Base-by-base conservation (phyloP, 2,113 vertebrate species). In the Vulpes lagopus region DNA sequence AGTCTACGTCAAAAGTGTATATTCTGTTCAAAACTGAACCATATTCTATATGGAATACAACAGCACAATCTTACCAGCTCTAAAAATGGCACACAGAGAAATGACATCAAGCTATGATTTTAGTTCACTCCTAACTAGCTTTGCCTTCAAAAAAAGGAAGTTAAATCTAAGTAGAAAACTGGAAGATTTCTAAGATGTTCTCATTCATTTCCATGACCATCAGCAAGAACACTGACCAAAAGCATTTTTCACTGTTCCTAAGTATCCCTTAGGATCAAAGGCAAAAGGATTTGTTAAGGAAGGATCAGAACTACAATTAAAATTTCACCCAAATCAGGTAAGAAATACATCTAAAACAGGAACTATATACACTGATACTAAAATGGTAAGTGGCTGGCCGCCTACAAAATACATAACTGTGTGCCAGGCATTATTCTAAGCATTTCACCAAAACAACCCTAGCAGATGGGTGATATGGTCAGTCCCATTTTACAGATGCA, bases 161-260 rank as follows among this genome's bases (percentile, higher is more conserved):
- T 82, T 73, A 23, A 6, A 35, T 67, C 51, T 86, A 73, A 89
- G 35, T 32, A 89, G 65, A 59, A 86, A 94, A 64, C 69, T 65
- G 19, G 83, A 80, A 92, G n/a, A 88, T 11, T 38, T 17, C 51
- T 67, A 79, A 71, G 65, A 55, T 64, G 51, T 60, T 62, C 74
- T 80, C 86, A 57, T 51, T 91, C 43, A 81, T 65, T 91, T 91
- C 22, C 22, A 59, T 95, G 73, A 78, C 60, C n/a, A 86, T 65
- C 65, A n/a, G 38, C 93, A 82, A 97, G 27, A 67, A 91, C 27
- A 82, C 12, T 96, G 32, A 83, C 32, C 67, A 91, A 83, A 90
- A 86, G 32, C 20, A 80, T 49, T 90, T 94, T 74, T 55, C 23
- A 74, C 35, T 60, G 14, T 80, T 94, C 64, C 38, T 67, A 95